A percentile compares a stretch with the other conserved stretches of the same genome.
Conservation (phyloP, 1,140 invertebrate species). For the Spodoptera frugiperda region DNA sequence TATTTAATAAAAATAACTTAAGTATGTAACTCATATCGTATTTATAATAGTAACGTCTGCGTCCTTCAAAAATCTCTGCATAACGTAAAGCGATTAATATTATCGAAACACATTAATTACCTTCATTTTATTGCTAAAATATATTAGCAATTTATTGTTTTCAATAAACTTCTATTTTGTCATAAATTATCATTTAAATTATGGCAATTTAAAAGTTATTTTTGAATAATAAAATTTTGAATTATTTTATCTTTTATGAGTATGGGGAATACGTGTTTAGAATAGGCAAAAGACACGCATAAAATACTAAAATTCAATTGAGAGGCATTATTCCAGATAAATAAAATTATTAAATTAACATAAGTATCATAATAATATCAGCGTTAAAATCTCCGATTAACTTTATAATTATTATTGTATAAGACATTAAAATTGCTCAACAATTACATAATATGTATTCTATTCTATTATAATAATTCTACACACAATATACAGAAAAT, state of each 20-base stretch:
- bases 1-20: too few relatives aligned
- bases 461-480: too few relatives aligned
- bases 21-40: neutral
- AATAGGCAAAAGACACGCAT: too few relatives aligned
- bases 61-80: conserved; percentile 25
- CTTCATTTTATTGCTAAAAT: conserved; percentile 11
- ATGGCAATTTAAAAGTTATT: conserved; percentile 18
- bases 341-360: too few relatives aligned
- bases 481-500: too few relatives aligned
- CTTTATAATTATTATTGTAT: neutral
- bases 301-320: too few relatives aligned
- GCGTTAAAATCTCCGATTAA: neutral
- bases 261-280: too few relatives aligned
- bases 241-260: too few relatives aligned
- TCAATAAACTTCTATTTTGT: neutral
- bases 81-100: conserved; percentile 13
- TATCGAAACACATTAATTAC: conserved; percentile 27
- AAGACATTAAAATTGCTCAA: neutral
- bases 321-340: too few relatives aligned
- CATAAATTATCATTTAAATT: conserved; percentile 21
- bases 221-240: too few relatives aligned
- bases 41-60: neutral
- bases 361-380: too few relatives aligned
- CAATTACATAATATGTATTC: too few relatives aligned
- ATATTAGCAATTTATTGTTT: conserved; percentile 28